Percentiles rank a stretch among this genome's conserved stretches.
phyloP scores from a whole-genome alignment of 2,797 vertebrate species.

The Mormyrops attenuatus region DNA sequence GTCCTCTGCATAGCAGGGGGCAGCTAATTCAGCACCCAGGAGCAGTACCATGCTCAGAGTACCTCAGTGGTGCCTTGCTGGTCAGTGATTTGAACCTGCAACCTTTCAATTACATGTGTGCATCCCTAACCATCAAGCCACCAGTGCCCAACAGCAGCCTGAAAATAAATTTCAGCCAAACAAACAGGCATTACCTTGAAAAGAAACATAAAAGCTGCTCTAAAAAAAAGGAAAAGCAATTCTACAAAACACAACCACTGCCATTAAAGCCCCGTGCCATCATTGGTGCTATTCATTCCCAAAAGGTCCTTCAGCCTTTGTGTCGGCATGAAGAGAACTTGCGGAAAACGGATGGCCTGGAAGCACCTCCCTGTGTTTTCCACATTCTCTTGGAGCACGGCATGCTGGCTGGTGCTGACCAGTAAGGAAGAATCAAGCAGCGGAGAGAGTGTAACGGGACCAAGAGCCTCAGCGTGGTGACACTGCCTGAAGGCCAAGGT shows the following conservation, averaged over 20 bases:
- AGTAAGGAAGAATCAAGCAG: background rate
- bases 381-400: background rate
- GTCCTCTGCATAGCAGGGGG: no score
- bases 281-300: background rate
- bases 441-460: background rate
- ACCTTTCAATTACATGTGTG: no score
- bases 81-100: no score
- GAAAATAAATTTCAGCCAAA: background rate
- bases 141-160: no score
- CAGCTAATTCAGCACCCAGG: no score
- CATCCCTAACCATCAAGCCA: no score
- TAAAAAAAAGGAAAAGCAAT: background rate
- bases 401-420: background rate
- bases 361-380: slow-evolving; percentile 30
- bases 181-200: background rate
- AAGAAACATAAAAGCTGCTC: background rate
- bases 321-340: background rate
- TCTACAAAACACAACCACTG: background rate
- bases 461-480: background rate
- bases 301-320: background rate
- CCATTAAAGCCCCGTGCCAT: background rate
- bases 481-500: background rate
- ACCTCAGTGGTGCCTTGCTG: no score
- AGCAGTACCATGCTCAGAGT: no score
- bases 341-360: slow-evolving; percentile 26